Base-by-base conservation (phyloP, 2,888 invertebrate species). In the Palloptera scutellata region DNA sequence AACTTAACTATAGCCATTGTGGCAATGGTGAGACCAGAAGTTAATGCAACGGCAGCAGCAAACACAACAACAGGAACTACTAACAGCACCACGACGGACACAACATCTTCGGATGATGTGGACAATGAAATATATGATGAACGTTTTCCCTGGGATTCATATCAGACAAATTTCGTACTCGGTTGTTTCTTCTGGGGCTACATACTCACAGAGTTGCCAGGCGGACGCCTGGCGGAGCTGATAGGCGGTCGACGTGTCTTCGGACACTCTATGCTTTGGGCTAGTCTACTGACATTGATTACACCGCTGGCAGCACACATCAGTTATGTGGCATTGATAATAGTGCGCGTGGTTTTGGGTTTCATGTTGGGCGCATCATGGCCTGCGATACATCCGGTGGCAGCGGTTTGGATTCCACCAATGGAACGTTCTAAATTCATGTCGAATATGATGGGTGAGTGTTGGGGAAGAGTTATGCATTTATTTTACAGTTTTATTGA, bases 121-220 rank as follows among this genome's bases (percentile, higher is more conserved):
- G 57, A 55, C 13, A 61, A 55, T 48, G 74, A 75, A 1, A 74
- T 70, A 51, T 8, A 63, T 13, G 77, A 77, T 71, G 80, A 88
- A 0, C 88, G 89, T 72, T 95, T 92, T 85, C 83, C 88, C 20
- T 96, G 95, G 95, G 89, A 92, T 81, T 89, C 90, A 67, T 89
- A 91, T 76, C 89, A 92, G 78, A 92, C 92, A 80, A 95, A 95
- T 78, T 87, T 91, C 69, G 89, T 96, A 54, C 87, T 95, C 40
- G 94, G 95, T 52, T 91, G 92, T 77, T 96, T 96, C 88, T 96
- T 94, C 88, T 96, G 94, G 92, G 96, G 96, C 12, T 96, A 96
- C 84, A 90, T 96, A 57, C 87, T 94, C 69, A 95, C 95, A 71
- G 96, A 96, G 85, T 85, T 96, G 71, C 96, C 95, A 1, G 96